Base-by-base conservation (phyloP, 2,113 vertebrate genomes). In the Ondatra zibethicus region DNA sequence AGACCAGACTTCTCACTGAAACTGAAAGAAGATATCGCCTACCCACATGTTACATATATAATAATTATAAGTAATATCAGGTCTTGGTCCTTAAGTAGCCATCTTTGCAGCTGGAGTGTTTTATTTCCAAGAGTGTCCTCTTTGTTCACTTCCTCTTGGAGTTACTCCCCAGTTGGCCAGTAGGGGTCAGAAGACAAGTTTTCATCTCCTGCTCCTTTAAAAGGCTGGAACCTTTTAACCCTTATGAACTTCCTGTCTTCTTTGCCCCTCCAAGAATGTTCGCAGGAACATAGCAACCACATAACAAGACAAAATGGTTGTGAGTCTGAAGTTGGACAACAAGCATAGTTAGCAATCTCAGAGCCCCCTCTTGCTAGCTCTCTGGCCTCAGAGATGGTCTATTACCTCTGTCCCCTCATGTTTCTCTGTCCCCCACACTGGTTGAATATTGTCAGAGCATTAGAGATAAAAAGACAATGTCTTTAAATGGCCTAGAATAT, bases 1-100 rank as follows among this genome's bases (percentile, higher is more conserved):
- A 90, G 75, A 97, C 81, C 96, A 81, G 94, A 95, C 94, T 95
- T 96, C 63, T 96, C 88, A 93, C 52, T 75, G 93, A 96, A 89
- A 55, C 92, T 89, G 73, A 92, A 92, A 86, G 58, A 76, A 73
- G 31, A 42, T 89, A 76, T 91, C 92, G 96, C 47, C 65, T 93
- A 58, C 52, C 82, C 87, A 95, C 86, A 86, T 70, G 89, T 84
- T 92, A 80, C 70, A 80, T 45, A 73, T 70, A 92, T 92, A 88
- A 97, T 94, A 88, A 96, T 92, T 75, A 65, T 97, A 89, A 61
- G 25, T 75, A 13, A 39, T 42, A 95, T 93, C 55, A 78, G 80
- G 23, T 84, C 93, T 97, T 63, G 61, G 45, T 68, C 50, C 89
- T 45, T 50, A 80, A 39, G n/a, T 42, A 88, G 85, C 75, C 58